Evolutionary conservation across 2,797 vertebrate species (phyloP).

Genomic region (Platalea minor): DNA sequence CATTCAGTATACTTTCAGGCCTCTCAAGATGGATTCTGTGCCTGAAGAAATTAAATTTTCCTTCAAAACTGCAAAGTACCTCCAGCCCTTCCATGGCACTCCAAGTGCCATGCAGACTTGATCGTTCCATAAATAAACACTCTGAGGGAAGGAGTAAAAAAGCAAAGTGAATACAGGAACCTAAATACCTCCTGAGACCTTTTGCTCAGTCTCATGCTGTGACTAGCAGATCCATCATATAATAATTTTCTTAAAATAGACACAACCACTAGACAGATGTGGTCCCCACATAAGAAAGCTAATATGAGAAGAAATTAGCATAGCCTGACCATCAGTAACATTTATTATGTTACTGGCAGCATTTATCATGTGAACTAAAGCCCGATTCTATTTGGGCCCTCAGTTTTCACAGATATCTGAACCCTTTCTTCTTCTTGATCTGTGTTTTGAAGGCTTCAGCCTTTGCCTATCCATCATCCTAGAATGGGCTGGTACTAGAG

Average conservation of each 20-base stretch:
- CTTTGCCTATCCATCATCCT: fast-evolving
- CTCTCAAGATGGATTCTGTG: not conserved
- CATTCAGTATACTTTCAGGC: not conserved
- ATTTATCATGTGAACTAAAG: not conserved
- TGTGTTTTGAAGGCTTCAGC: not conserved
- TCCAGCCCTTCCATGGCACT: not conserved
- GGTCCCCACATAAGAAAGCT: not conserved
- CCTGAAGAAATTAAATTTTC: conserved; percentile 2
- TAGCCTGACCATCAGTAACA: not conserved
- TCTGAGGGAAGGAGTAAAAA: not conserved
- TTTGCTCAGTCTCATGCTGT: not conserved
- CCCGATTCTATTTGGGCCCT: not conserved
- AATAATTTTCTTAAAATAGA: not conserved
- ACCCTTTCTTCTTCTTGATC: not conserved
- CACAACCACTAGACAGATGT: not conserved
- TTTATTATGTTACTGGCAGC: not conserved
- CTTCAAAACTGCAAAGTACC: not conserved
- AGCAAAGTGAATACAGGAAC: not conserved
- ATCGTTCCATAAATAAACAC: not conserved
- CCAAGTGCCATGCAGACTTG: not conserved
- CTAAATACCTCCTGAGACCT: not conserved
- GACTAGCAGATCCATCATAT: not conserved
- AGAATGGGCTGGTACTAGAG: not conserved
- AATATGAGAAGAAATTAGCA: not conserved
- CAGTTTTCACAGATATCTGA: not conserved